Base-by-base conservation (phyloP, 2,888 invertebrate species). In the Aricia artaxerxes region DNA sequence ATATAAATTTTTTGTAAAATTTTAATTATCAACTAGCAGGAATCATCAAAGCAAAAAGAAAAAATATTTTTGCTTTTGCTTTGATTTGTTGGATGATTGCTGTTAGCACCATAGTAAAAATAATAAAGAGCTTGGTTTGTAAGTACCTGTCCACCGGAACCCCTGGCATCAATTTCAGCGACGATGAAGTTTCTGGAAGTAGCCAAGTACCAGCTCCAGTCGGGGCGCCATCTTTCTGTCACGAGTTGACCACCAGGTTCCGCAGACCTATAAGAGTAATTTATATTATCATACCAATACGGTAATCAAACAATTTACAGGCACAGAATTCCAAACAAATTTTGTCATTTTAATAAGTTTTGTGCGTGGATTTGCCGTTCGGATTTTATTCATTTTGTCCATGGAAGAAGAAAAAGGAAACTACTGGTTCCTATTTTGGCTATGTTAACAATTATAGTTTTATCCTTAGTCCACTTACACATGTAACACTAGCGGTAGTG, bases 101-200 rank as follows among this genome's bases (percentile, higher is more conserved):
- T 24, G 24, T 24, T 24, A 24, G 24, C 24, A 24, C 24, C 24
- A 24, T 24, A 24, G 24, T 0, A 24, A 24, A 24, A 24, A 24
- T 24, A 24, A 24, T 24, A 24, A 24, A 24, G 24, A 24, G 24
- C 24, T 24, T 24, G 24, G 24, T 24, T 24, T 24, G 24, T 24
- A 24, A 24, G 24, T 69, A 94, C 94, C 90, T 94, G 94, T 83
- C 95, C 97, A 0, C 97, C 97, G 1, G 98, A 97, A 6, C 99
- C 99, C 60, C 98, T 94, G 0, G 97, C 98, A 91, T 99, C 99
- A 78, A 98, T 97, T 88, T 97, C 96, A 0, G 97, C 98, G 53
- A 98, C 97, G 82, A 98, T 97, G 87, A 97, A 97, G 88, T 97
- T 97, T 82, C 97, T 95, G 24, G 97, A 96, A 78, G 97, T 97